These are phyloP conservation scores for Parapsyche elsis DNA, from an alignment of 1,140 invertebrate species.

Conservation along the genomic window DNA sequence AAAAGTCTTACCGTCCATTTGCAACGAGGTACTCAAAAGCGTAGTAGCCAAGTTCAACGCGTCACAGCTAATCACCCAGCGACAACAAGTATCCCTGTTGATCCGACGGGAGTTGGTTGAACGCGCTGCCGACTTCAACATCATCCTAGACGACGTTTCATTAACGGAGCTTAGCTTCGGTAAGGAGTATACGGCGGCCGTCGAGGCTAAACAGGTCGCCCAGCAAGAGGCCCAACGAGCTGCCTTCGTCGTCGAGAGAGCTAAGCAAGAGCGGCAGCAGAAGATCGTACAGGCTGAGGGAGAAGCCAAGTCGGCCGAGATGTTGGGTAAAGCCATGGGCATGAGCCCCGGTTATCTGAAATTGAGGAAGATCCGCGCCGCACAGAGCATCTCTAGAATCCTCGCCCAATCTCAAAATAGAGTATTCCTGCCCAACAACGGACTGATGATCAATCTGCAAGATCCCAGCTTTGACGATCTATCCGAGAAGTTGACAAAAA, in stretches of 20 bases:
- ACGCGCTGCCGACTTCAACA: constrained; percentile 97
- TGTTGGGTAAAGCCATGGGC: constrained; percentile 95
- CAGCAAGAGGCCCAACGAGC: constrained; percentile 99
- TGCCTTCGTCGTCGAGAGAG: constrained; percentile 97
- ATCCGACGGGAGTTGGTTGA: constrained; percentile 95
- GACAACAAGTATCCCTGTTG: constrained; percentile 95
- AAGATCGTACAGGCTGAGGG: constrained; percentile 99
- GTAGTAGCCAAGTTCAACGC: constrained; percentile 99
- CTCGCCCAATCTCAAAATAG: constrained; percentile 94
- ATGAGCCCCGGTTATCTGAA: constrained; percentile 98
- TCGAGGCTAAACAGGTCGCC: constrained; percentile 99
- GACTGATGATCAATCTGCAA: constrained; percentile 97
- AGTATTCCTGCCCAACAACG: constrained; percentile 92
- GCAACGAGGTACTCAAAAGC: constrained; percentile 98
- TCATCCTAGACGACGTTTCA: constrained; percentile 99
- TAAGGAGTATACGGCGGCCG: constrained; percentile 99
- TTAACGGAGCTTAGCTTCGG: constrained; percentile 99
- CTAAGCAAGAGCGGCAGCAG: constrained; percentile 97
- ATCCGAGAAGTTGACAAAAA: constrained; percentile 83
- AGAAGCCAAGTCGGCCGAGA: constrained; percentile 98
- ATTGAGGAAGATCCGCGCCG: constrained; percentile 95
- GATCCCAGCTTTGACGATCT: constrained; percentile 92
- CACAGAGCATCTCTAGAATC: constrained; percentile 97
- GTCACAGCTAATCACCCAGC: constrained; percentile 97
- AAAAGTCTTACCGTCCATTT: constrained; percentile 96